Conservation (phyloP, 2,797 vertebrate genomes). For the Parotocinclus haroldoi region DNA sequence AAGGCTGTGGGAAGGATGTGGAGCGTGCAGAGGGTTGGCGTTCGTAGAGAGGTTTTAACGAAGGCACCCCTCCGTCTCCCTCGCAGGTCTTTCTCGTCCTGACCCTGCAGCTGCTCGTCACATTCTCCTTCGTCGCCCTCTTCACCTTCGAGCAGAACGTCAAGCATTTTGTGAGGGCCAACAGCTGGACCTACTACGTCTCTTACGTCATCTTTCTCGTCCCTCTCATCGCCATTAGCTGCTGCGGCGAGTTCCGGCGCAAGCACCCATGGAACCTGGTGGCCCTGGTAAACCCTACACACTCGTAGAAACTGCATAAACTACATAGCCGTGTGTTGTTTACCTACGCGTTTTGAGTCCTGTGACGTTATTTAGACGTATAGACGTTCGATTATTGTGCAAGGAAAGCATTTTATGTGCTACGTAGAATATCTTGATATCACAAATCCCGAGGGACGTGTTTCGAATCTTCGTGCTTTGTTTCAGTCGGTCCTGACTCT, state of each 20-base stretch:
- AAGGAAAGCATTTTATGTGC: no score
- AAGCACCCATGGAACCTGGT: constrained; percentile 93
- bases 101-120: constrained; percentile 83
- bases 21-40: no score
- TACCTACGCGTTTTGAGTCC: no score
- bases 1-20: no score
- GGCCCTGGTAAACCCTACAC: constrained; percentile 73
- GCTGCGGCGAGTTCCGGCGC: constrained; percentile 87
- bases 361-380: no score
- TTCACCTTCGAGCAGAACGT: constrained; percentile 85
- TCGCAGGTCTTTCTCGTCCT: constrained; percentile 87
- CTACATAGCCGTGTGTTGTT: no score
- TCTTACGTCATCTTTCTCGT: constrained; percentile 86
- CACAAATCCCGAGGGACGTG: background rate
- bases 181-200: constrained; percentile 87
- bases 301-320: no score
- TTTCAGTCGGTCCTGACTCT: constrained; percentile 83
- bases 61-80: no score
- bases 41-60: no score
- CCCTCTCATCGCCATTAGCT: constrained; percentile 84
- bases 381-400: no score
- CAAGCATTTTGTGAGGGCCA: constrained; percentile 75
- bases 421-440: background rate
- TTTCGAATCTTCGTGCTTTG: background rate
- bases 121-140: constrained; percentile 81